phyloP scores from a whole-genome alignment of 2,888 invertebrate genomes.

The Andrena flavipes region DNA sequence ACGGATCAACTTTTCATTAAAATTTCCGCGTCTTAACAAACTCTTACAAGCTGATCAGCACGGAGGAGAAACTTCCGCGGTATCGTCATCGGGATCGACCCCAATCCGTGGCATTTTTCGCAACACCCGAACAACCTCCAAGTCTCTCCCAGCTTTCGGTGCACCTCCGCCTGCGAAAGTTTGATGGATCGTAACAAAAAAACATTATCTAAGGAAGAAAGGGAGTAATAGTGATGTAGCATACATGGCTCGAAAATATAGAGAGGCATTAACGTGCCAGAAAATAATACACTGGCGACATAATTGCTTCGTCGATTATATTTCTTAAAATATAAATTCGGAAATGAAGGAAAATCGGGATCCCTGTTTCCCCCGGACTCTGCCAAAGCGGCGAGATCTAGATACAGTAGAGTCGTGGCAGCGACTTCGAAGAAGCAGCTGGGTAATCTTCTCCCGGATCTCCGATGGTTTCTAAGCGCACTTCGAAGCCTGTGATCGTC shows the following conservation, averaged over 20 bases:
- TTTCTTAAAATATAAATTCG: too few relatives aligned
- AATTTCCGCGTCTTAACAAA: too few relatives aligned
- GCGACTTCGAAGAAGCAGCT: background rate
- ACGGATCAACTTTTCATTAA: too few relatives aligned
- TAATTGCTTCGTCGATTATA: too few relatives aligned
- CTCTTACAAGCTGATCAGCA: background rate
- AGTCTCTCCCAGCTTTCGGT: too few relatives aligned
- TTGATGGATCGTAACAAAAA: background rate
- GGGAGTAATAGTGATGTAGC: too few relatives aligned
- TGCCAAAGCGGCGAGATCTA: background rate
- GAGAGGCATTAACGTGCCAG: too few relatives aligned
- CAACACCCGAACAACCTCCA: background rate
- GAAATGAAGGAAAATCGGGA: background rate
- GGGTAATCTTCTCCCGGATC: conserved; percentile 35
- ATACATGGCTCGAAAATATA: too few relatives aligned
- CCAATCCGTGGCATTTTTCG: background rate
- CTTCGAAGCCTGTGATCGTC: conserved; percentile 23
- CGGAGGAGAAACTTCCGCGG: background rate
- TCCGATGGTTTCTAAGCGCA: conserved; percentile 15
- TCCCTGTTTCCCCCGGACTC: background rate
- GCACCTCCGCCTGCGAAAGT: too few relatives aligned
- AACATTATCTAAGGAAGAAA: background rate
- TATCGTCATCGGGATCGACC: background rate
- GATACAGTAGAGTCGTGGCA: background rate
- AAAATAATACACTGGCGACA: too few relatives aligned